Base-by-base conservation (phyloP, 1,140 invertebrate species). In the Saccostrea glomerata region DNA sequence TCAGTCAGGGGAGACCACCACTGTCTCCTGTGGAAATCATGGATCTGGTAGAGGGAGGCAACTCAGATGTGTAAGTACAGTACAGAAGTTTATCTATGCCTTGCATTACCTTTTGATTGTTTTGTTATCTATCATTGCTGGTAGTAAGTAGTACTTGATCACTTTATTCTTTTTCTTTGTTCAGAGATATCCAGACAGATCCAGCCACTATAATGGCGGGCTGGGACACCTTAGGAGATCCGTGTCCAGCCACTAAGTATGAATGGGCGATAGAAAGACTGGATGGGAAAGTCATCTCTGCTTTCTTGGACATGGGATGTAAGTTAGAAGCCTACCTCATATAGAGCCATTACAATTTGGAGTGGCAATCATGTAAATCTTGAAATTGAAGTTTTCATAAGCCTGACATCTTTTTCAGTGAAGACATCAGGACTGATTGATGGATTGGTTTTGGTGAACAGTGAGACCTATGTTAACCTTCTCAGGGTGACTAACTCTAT, bases 221-320 rank as follows among this genome's bases (percentile, higher is more conserved):
- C 47, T 92, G 92, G 92, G 92, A 92, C 82, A 86, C 91, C 47
- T 77, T 83, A 56, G 92, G 92, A 54, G 92, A 92, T 82, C 92
- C 92, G 12, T 92, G 92, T 88, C 92, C 92, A n/a, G 89, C 83
- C 5, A 84, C 84, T 12, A 90, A 87, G 47, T 92, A 91, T 66
- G 88, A 92, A 54, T 92, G 91, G 92, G 82, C 89, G 11, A 90
- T 92, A 6, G 87, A 90, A 66, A 89, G 90, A 85, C 86, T 91
- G 63, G 91, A 92, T 86, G 60, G 60, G 40, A 85, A 40, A 63
- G 36, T 55, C 15, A 36, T 63, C 9, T 60, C 84, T 58, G 23
- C 90, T 15, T 91, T 85, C 58, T 56, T 88, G 1, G 82, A 91
- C 15, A 90, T 89, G 63, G 63, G 84, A 30, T 63, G 55, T 63